Evolutionary conservation across 2,888 invertebrate species (phyloP).

Genomic region (Protula sp.): DNA sequence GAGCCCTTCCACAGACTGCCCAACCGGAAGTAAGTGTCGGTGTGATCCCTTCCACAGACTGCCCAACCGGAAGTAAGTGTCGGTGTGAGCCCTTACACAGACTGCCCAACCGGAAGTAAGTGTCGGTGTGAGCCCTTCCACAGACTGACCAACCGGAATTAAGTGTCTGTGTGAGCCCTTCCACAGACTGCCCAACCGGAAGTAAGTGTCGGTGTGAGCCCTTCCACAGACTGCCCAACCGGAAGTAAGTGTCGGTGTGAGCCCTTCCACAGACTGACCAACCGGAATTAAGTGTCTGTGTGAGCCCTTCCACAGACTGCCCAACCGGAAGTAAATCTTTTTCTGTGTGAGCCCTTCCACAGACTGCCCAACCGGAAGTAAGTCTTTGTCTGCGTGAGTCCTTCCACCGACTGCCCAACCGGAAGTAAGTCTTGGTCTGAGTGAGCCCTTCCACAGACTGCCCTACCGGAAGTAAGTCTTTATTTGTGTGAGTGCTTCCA

Average conservation of each 20-base stretch:
- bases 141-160: constrained; percentile 73
- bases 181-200: background rate
- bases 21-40: constrained; percentile 64
- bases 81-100: constrained; percentile 89
- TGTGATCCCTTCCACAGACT: constrained; percentile 90
- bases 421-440: background rate
- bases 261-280: background rate
- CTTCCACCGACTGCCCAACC: background rate
- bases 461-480: too few relatives aligned
- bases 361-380: background rate
- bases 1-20: constrained; percentile 93
- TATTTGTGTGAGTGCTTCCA: too few relatives aligned
- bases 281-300: background rate
- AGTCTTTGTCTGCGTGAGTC: too few relatives aligned
- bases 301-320: too few relatives aligned
- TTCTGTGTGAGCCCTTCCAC: too few relatives aligned
- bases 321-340: background rate
- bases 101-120: constrained; percentile 69
- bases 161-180: too few relatives aligned
- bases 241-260: constrained; percentile 1
- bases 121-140: constrained; percentile 89
- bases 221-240: background rate
- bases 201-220: constrained; percentile 1
- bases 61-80: constrained; percentile 67
- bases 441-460: too few relatives aligned